Evolutionary conservation across 2,888 invertebrate genomes (phyloP), one percentile per base, ranked within the genome.

Genomic region (Xanthorhoe spadicearia): DNA sequence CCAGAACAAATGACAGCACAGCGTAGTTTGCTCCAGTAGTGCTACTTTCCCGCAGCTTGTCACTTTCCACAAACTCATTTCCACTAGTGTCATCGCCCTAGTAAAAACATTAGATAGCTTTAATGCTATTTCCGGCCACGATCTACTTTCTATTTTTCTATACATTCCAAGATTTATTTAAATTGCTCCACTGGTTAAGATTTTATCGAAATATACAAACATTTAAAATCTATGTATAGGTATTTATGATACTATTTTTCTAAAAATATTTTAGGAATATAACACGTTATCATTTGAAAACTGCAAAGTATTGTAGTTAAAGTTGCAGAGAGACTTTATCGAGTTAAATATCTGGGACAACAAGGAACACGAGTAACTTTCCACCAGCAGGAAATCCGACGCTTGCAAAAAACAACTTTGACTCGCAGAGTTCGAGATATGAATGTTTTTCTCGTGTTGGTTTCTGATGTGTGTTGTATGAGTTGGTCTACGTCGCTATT

Each of bases 271-370:
- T 17, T 6, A 48, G 4, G 7, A 8, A 35, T 17, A 59, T 59
- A n/a, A 54, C 54, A 50, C 48, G 35, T 18, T 56, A 63, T 58
- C 49, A 55, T 68, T 64, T 61, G 38, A 58, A 65, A 66, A 63
- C 54, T 38, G 61, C 46, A 64, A 66, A 68, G 66, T 64, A 70
- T 66, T 72, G 65, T 68, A 69, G 66, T 72, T 71, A 62, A 69
- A 71, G 68, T 74, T 70, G 59, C 48, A 18, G 68, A 66, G 66
- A 66, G 65, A 71, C 70, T 72, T 70, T 70, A 74, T 70, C 68
- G 64, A 71, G 71, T 71, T 71, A 71, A 74, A 74, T 74, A 74
- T 72, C 74, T 74, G 70, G 69, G 72, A 71, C 71, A 74, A 60
- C 64, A 68, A 71, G 58, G 58, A 69, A 60, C 58, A 67, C 68